phyloP scores from a whole-genome alignment of 2,888 invertebrate genomes.

The Lasius platythorax region DNA sequence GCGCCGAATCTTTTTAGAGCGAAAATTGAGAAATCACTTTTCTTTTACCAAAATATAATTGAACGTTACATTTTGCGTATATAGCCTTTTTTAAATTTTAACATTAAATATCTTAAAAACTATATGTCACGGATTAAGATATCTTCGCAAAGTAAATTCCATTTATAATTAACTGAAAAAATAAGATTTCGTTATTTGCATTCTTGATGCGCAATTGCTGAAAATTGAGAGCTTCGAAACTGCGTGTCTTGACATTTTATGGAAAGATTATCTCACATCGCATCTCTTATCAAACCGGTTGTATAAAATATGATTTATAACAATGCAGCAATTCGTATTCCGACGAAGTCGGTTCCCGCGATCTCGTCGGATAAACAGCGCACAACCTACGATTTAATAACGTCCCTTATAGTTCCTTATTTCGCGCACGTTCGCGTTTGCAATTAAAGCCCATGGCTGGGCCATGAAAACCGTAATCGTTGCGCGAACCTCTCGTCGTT shows the following conservation, averaged over 20 bases:
- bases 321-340: not conserved
- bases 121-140: not conserved
- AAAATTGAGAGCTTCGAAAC: not conserved
- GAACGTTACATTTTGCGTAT: not conserved
- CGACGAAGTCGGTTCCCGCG: not conserved
- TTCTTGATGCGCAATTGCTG: not conserved
- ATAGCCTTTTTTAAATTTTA: not conserved
- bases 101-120: not conserved
- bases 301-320: constrained; percentile 6
- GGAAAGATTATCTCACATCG: not conserved
- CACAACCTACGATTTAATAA: not conserved
- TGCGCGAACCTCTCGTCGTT: constrained; percentile 17
- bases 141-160: not conserved
- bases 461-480: constrained; percentile 17
- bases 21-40: not conserved
- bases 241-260: not conserved
- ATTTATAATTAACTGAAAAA: not conserved
- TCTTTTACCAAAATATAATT: not conserved
- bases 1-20: not conserved
- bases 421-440: constrained; percentile 3
- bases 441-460: constrained; percentile 8
- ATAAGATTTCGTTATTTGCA: not conserved
- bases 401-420: constrained; percentile 12
- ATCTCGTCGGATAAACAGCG: constrained; percentile 2
- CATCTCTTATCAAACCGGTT: not conserved